Base-by-base conservation (phyloP, 2,888 invertebrate species). In the Caenorhabditis zanzibari region DNA sequence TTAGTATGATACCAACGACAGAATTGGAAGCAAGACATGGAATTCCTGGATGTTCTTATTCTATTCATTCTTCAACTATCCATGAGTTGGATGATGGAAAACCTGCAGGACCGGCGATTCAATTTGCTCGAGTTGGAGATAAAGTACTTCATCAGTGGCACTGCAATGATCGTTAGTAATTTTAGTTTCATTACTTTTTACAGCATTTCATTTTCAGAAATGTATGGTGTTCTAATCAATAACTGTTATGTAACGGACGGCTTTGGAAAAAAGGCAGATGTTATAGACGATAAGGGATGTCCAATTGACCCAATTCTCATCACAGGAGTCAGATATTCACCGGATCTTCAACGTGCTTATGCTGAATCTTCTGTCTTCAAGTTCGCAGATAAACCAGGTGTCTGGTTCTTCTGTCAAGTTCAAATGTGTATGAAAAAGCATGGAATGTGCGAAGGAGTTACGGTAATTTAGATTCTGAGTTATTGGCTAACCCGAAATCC, bases 391-490 rank as follows among this genome's bases (percentile, higher is more conserved):
- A 89, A 90, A 54, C 92, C 92, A n/a, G 92, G 91, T 26, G 91
- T 92, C 22, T 92, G 92, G 92, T 92, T 92, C 87, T 92, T 92
- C 86, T 92, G 92, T 74, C 92, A 92, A 82, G 90, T 92, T 22
- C 91, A 91, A 66, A 92, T 92, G 92, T 92, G 92, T 83, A 92
- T 92, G 92, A 92, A 92, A 71, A 87, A 85, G 44, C 84, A 85
- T 56, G 90, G 91, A 73, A 90, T 92, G 91, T 92, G 92, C 69
- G 83, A 90, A 16, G 91, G 91, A 1, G 85, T 91, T 49, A 90
- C 92, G 84, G 91, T 91, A 71, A 61, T 87, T 35, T 16, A 32
- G 19, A 9, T 3, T 32, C 28, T 12, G 47, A 47, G n/a, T 9
- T n/a, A 47, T 58, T 2, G n/a, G n/a, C n/a, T n/a, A n/a, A n/a